Evolutionary conservation across 2,113 vertebrate genomes (phyloP).

Genomic region (Actenoides hombroni): DNA sequence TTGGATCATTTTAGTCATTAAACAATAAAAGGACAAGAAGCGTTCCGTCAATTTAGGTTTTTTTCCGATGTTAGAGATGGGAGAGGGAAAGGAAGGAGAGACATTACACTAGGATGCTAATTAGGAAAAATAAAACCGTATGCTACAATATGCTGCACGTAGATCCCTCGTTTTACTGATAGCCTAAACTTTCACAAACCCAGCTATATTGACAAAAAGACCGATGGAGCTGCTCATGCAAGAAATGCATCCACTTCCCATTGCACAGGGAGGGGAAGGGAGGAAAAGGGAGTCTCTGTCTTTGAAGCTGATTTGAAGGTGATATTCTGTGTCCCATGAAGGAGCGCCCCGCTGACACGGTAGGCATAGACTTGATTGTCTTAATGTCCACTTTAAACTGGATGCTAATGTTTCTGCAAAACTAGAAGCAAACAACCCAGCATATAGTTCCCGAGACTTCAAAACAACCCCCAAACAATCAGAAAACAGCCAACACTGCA

Average conservation of each 20-base stretch:
- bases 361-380: neutral
- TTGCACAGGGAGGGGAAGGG: neutral
- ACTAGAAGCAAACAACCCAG: conserved; percentile 47
- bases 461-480: conserved; percentile 38
- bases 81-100: neutral
- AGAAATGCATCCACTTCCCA: neutral
- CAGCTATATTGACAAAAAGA: neutral
- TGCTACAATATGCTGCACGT: neutral
- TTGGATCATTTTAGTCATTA: neutral
- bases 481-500: conserved; percentile 31
- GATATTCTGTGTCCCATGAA: neutral
- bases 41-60: neutral
- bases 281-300: neutral
- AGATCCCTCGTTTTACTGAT: neutral
- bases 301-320: neutral
- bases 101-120: neutral
- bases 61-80: neutral
- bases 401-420: neutral
- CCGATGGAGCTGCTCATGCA: neutral
- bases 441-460: conserved; percentile 62
- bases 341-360: neutral
- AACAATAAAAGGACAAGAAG: neutral
- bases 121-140: fast-evolving
- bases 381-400: conserved; percentile 19
- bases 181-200: neutral